Conservation (phyloP, 1,140 invertebrate species). For the Drosophila quadrilineata region DNA sequence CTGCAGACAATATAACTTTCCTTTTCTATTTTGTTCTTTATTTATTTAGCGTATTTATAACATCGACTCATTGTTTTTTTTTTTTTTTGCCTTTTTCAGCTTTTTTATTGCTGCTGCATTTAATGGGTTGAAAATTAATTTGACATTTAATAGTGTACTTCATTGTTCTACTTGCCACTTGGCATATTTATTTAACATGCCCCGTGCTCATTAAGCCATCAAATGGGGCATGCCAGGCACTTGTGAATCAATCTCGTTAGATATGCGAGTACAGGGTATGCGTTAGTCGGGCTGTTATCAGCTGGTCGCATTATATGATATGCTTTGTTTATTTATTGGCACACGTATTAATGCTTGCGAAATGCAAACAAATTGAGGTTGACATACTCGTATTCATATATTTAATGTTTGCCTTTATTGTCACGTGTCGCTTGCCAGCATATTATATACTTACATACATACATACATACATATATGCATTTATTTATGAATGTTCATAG, state of each 20-base stretch:
- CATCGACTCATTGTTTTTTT: conserved; percentile 21
- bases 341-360: conserved; percentile 54
- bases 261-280: background rate
- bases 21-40: too few relatives aligned
- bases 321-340: conserved; percentile 54
- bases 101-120: conserved; percentile 48
- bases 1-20: too few relatives aligned
- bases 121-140: conserved; percentile 72
- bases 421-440: conserved; percentile 12
- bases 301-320: too few relatives aligned
- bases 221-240: background rate
- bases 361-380: conserved; percentile 51
- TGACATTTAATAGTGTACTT: conserved; percentile 55
- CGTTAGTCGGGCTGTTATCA: background rate
- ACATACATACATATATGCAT: too few relatives aligned
- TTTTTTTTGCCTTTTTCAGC: conserved; percentile 30
- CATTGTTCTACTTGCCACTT: conserved; percentile 23
- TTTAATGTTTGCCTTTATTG: conserved; percentile 46
- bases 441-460: too few relatives aligned
- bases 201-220: background rate
- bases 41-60: conserved; percentile 22
- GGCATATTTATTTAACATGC: conserved; percentile 15
- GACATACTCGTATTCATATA: too few relatives aligned
- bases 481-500: conserved; percentile 68
- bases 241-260: background rate